Evolutionary conservation across 2,888 invertebrate species (phyloP), one percentile per base, ranked within the genome.

Genomic region (Diarsia rubi): DNA sequence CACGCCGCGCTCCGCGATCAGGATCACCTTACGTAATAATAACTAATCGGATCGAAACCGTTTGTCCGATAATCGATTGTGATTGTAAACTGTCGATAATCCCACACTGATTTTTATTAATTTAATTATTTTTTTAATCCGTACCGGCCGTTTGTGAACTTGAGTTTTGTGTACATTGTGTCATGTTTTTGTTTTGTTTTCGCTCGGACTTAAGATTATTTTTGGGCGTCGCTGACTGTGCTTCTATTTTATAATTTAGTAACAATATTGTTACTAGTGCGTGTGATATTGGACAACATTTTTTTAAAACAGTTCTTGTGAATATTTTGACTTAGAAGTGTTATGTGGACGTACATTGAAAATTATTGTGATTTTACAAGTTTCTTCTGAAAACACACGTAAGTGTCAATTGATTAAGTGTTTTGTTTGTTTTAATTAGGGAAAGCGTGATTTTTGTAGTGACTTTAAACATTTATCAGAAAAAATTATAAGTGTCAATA

Each of bases 41-140:
- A 93, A 94, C 90, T 94, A 91, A 95, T 94, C 93, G 93, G 93
- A 94, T 94, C 93, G 92, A 91, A 93, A 91, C 88, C 92, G 90
- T 88, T 90, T 91, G 86, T 91, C 93, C 94, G 94, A 95, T 94
- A 93, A 95, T 96, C 95, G 95, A 96, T 96, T 93, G 95, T 94
- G 94, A 93, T 90, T 91, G 92, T 94, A 92, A 94, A 94, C 93
- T 93, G 88, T 94, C 92, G 86, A 93, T 93, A 90, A 90, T 91
- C 65, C 62, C 89, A 90, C 90, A 89, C 79, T 81, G 73, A 79
- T 89, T 92, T 90, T 89, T 91, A 86, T 88, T 90, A 84, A 82
- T 87, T 87, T 89, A 89, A 90, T 54, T 37, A 86, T 90, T 91
- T 90, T 90, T 88, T 81, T 78, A 73, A 83, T 82, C 72, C 71